These are phyloP conservation scores for Promerops cafer DNA, from an alignment of 2,113 vertebrate species.

Conservation along the genomic window DNA sequence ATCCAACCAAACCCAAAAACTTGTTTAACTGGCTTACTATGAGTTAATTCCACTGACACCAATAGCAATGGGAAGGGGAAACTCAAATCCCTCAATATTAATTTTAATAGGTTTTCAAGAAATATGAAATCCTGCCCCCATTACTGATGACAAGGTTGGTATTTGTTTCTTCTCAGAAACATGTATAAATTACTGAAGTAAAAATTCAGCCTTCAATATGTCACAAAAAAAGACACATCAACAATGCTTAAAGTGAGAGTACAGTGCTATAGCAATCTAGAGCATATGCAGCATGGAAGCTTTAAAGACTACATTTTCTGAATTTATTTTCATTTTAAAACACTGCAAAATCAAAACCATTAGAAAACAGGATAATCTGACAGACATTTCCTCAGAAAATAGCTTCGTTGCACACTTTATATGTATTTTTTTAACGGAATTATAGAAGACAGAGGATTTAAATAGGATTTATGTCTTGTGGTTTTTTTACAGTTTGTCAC, in stretches of 20 bases:
- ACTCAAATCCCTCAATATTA: not conserved
- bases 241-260: not conserved
- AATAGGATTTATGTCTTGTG: not conserved
- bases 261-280: not conserved
- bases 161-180: not conserved
- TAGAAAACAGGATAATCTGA: not conserved
- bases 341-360: not conserved
- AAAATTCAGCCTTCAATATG: not conserved
- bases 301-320: not conserved
- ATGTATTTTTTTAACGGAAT: not conserved
- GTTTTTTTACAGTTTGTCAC: not conserved
- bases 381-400: not conserved
- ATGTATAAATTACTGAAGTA: not conserved
- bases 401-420: not conserved
- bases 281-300: not conserved
- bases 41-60: not conserved
- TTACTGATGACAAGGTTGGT: rapidly evolving
- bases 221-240: not conserved
- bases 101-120: not conserved
- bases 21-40: not conserved
- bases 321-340: not conserved
- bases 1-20: not conserved
- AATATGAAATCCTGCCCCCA: not conserved
- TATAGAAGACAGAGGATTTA: not conserved
- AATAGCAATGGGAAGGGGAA: not conserved